A percentile compares a stretch with the other conserved stretches of the same genome.
phyloP scores from a whole-genome alignment of 35 echinoderm and acorn worm species.

The Apostichopus parvimensis region DNA sequence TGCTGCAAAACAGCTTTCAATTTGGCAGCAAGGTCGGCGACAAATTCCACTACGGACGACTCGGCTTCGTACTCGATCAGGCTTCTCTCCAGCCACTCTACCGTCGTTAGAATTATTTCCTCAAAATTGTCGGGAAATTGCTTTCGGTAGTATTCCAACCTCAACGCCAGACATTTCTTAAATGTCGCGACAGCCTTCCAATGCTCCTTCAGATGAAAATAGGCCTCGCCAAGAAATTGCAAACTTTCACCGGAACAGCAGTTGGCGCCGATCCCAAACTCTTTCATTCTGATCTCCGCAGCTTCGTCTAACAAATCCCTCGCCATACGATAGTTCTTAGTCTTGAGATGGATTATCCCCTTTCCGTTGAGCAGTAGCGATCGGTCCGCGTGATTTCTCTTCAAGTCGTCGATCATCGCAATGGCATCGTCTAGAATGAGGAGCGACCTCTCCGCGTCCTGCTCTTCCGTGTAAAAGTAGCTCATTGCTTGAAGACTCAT shows the following conservation, averaged over 20 bases:
- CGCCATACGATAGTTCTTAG: neutral
- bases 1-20: neutral
- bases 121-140: constrained; percentile 25
- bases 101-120: neutral
- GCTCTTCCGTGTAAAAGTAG: constrained; percentile 16
- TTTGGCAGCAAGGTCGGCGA: neutral
- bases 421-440: constrained; percentile 26
- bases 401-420: constrained; percentile 39
- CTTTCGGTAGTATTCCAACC: constrained; percentile 8
- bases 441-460: constrained; percentile 19
- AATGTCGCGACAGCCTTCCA: neutral
- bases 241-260: constrained; percentile 17
- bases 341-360: constrained; percentile 2
- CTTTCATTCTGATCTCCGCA: neutral
- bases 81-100: constrained; percentile 19
- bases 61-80: neutral
- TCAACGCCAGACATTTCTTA: constrained; percentile 21
- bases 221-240: constrained; percentile 28
- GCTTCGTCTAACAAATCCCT: neutral
- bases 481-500: constrained; percentile 28
- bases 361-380: constrained; percentile 44
- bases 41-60: neutral
- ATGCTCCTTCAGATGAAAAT: neutral
- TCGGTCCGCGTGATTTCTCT: constrained; percentile 20
- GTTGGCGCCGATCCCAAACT: constrained; percentile 39